Conservation (phyloP, 53 echinoderm and acorn worm species). For the Stichopus horrens region DNA sequence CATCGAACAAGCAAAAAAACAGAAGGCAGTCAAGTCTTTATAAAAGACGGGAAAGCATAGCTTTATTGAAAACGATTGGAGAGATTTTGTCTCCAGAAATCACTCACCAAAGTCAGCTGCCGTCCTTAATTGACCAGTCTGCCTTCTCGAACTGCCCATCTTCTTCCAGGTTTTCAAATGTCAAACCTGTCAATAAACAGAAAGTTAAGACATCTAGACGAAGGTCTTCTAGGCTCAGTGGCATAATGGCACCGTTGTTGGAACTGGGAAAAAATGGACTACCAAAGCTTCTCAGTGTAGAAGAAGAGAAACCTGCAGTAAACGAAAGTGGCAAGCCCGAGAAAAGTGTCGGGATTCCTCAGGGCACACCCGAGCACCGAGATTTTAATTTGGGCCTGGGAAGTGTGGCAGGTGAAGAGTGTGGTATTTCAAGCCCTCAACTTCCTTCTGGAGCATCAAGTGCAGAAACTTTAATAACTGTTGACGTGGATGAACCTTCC, state of each 20-base stretch:
- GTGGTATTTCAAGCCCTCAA: not conserved
- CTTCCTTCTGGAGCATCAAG: not conserved
- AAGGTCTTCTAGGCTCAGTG: constrained; percentile 24
- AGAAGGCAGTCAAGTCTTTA: constrained; percentile 1
- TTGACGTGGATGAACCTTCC: not conserved
- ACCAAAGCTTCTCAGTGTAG: not conserved
- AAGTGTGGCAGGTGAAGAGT: too few species aligned
- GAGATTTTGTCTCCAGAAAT: constrained; percentile 1
- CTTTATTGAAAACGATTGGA: constrained; percentile 32
- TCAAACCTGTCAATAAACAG: not conserved
- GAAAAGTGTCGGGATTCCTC: not conserved
- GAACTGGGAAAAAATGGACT: constrained; percentile 14
- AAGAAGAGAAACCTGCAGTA: not conserved
- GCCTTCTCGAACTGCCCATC: not conserved
- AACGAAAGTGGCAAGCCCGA: not conserved
- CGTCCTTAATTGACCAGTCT: not conserved
- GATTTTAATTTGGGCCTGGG: too few species aligned
- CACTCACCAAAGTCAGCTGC: not conserved
- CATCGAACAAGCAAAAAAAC: not conserved
- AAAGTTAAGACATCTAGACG: constrained; percentile 11
- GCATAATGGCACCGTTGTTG: constrained; percentile 8
- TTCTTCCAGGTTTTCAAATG: not conserved
- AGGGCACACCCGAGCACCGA: not conserved
- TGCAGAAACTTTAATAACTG: not conserved
- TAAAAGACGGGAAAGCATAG: constrained; percentile 32